Percentiles rank a stretch among this genome's conserved stretches.
phyloP scores from a whole-genome alignment of 1,140 invertebrate species.

The fruit fly (Drosophila melanogaster) region Release_6_plus_ISO1_MT NT_037436.4:12506001-12506500 shows the following conservation, averaged over 20 bases:
- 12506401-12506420: constrained; percentile 1
- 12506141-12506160: constrained; percentile 61
- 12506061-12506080: constrained; percentile 64
- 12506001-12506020: constrained; percentile 36
- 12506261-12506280: constrained; percentile 49
- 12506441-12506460: constrained; percentile 22
- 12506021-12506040: constrained; percentile 56
- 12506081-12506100: not conserved
- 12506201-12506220: constrained; percentile 30
- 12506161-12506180: constrained; percentile 57
- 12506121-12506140: constrained; percentile 54
- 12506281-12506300: constrained; percentile 58
- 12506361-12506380: constrained; percentile 50
- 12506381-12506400: constrained; percentile 33
- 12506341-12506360: constrained; percentile 63
- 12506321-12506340: constrained; percentile 59
- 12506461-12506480: constrained; percentile 65
- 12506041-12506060: constrained; percentile 44
- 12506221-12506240: constrained; percentile 35
- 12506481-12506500: constrained; percentile 52
- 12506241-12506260: constrained; percentile 43
- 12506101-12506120: constrained; percentile 2
- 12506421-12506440: constrained; percentile 24
- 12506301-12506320: constrained; percentile 61
- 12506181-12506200: constrained; percentile 37